A percentile compares a stretch with the other conserved stretches of the same genome.
phyloP scores from a whole-genome alignment of 2,797 vertebrate genomes.

The Loris lydekkerianus region DNA sequence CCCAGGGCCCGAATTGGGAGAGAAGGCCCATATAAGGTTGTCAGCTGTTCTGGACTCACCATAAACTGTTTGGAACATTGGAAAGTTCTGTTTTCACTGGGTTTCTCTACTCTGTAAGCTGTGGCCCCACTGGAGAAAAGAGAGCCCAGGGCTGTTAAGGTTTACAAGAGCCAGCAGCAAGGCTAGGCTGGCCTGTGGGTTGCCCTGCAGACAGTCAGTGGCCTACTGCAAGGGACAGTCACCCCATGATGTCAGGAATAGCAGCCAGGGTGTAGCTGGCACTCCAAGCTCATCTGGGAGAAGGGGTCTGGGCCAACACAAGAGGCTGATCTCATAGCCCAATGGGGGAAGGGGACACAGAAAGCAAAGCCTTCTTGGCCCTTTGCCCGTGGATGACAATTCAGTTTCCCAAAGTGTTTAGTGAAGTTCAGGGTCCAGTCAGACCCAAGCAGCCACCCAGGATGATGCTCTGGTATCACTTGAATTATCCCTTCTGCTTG shows the following conservation, averaged over 20 bases:
- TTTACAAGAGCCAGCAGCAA: not conserved
- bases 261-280: not conserved
- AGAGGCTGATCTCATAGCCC: slow-evolving; percentile 49
- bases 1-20: not conserved
- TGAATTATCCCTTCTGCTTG: not conserved
- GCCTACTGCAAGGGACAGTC: not conserved
- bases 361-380: not conserved
- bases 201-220: not conserved
- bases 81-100: not conserved
- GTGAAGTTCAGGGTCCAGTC: not conserved
- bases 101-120: slow-evolving; percentile 6
- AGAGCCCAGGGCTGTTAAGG: not conserved
- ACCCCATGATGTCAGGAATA: not conserved
- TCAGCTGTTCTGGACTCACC: not conserved
- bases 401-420: not conserved
- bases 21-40: slow-evolving; percentile 64
- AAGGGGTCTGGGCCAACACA: not conserved
- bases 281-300: not conserved
- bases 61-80: not conserved
- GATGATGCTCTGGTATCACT: not conserved
- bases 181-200: not conserved
- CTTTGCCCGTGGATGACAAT: not conserved
- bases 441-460: not conserved
- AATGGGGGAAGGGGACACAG: not conserved
- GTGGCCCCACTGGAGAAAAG: not conserved